Percentiles rank a stretch among this genome's conserved stretches.
Evolutionary conservation across 2,113 vertebrate species (phyloP).

Genomic region (Scomber colias): DNA sequence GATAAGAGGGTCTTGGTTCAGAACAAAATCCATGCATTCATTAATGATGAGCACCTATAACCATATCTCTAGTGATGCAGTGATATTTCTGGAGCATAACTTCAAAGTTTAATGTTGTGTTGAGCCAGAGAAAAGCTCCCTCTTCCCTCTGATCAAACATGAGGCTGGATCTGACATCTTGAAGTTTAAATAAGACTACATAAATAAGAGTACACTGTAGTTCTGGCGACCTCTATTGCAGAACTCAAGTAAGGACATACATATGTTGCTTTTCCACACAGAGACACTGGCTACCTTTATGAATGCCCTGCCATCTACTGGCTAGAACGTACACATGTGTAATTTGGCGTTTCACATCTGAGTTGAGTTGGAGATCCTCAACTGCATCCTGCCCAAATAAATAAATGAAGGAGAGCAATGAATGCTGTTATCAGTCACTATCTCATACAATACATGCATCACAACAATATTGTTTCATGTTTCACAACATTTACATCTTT

Average conservation of each 20-base stretch:
- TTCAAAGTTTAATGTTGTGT: neutral
- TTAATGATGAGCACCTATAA: neutral
- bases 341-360: neutral
- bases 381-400: neutral
- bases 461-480: conserved; percentile 15
- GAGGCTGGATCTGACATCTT: neutral
- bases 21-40: neutral
- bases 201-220: too few species aligned
- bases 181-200: neutral
- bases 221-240: conserved; percentile 48
- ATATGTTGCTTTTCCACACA: neutral
- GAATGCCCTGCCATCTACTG: conserved; percentile 57
- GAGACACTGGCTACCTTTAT: neutral
- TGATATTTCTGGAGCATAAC: neutral
- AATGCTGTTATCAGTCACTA: neutral
- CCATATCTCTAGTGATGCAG: neutral
- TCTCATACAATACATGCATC: neutral
- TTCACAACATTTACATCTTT: neutral
- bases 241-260: neutral
- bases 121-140: neutral
- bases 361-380: neutral
- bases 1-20: neutral
- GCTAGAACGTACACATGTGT: neutral
- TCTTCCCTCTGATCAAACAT: neutral
- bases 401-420: neutral